Conservation (phyloP, 2,113 vertebrate genomes). For the human region DNA sequence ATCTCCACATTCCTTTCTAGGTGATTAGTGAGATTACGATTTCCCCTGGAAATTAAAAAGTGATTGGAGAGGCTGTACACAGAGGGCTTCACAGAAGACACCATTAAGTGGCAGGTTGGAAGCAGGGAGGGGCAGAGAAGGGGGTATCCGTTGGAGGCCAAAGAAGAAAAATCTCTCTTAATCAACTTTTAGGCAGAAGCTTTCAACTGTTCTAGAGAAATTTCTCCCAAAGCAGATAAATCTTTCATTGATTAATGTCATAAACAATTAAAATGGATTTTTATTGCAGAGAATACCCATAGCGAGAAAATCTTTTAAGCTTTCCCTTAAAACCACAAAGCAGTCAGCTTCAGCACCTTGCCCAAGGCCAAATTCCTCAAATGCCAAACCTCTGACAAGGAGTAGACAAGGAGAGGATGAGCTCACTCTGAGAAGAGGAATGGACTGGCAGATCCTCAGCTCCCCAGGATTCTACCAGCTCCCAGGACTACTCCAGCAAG, state of each 20-base stretch:
- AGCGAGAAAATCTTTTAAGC: conserved; percentile 60
- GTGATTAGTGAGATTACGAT: not conserved
- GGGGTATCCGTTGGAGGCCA: not conserved
- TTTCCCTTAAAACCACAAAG: conserved; percentile 35
- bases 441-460: not conserved
- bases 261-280: conserved; percentile 70
- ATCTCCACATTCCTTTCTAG: not conserved
- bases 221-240: conserved; percentile 70
- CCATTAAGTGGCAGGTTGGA: not conserved
- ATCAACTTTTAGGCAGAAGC: conserved; percentile 44
- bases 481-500: not conserved
- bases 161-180: not conserved
- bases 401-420: not conserved
- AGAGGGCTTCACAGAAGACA: not conserved
- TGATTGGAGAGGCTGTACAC: not conserved
- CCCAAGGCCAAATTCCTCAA: conserved; percentile 72
- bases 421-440: not conserved
- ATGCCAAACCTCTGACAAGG: conserved; percentile 51
- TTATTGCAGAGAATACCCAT: conserved; percentile 6
- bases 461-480: not conserved
- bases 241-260: conserved; percentile 73
- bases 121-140: not conserved
- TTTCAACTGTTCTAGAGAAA: conserved; percentile 71
- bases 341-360: conserved; percentile 13
- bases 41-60: conserved; percentile 15